A percentile compares a stretch with the other conserved stretches of the same genome.
Evolutionary conservation across 1,140 invertebrate genomes (phyloP).

Genomic region (Drosophila chauvacae): DNA sequence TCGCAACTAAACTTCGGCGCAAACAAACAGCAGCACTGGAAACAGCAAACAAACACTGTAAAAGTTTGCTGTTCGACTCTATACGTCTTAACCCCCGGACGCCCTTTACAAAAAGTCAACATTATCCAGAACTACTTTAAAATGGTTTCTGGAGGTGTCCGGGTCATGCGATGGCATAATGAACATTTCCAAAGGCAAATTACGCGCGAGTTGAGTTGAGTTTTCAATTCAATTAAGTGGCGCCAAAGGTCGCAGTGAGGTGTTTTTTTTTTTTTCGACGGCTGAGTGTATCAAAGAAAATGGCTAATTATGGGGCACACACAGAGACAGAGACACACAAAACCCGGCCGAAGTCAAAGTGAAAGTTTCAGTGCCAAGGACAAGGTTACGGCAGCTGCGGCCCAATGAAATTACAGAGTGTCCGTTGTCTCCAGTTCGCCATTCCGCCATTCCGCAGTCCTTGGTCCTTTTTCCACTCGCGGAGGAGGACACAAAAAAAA

Average conservation of each 20-base stretch:
- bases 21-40: constrained; percentile 23
- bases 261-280: constrained; percentile 3
- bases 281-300: constrained; percentile 62
- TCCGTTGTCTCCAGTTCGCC: constrained; percentile 51
- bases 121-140: constrained; percentile 61
- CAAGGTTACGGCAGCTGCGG: constrained; percentile 37
- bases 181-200: constrained; percentile 69
- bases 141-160: constrained; percentile 26
- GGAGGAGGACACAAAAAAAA: constrained; percentile 30
- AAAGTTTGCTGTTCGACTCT: constrained; percentile 31
- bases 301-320: constrained; percentile 45
- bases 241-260: constrained; percentile 52
- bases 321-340: not conserved
- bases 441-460: constrained; percentile 3
- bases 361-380: constrained; percentile 47
- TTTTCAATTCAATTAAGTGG: constrained; percentile 77
- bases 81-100: not conserved
- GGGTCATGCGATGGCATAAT: constrained; percentile 44
- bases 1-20: constrained; percentile 29
- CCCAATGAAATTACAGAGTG: constrained; percentile 71
- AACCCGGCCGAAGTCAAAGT: constrained; percentile 23
- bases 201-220: constrained; percentile 67
- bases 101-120: constrained; percentile 40
- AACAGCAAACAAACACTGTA: constrained; percentile 39
- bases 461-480: constrained; percentile 14